These are phyloP conservation scores for Trididemnum clinides DNA, from an alignment of 23 tunicate genomes.

Conservation along the genomic window DNA sequence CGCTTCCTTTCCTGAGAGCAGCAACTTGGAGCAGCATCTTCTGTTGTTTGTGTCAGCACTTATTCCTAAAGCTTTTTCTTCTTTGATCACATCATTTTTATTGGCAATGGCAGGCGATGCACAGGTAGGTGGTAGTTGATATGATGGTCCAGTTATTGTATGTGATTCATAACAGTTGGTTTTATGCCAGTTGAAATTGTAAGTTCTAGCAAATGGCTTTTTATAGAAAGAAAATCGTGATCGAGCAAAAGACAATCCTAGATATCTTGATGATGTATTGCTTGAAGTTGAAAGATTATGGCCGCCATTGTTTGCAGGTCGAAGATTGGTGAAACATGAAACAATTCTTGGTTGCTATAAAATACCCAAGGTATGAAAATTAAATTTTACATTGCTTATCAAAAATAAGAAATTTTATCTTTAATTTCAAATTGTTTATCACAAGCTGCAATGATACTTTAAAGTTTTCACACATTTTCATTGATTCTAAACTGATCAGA, in stretches of 20 bases:
- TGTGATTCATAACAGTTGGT: too few relatives aligned
- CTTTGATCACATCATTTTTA: slow-evolving; percentile 74
- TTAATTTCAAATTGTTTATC: too few relatives aligned
- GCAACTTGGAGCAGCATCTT: slow-evolving; percentile 72
- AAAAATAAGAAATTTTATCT: too few relatives aligned
- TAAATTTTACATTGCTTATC: too few relatives aligned
- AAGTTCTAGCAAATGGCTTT: too few relatives aligned
- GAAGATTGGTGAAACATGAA: slow-evolving; percentile 48
- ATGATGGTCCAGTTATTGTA: background rate
- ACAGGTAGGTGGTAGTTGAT: slow-evolving; percentile 4
- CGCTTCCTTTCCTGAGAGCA: slow-evolving; percentile 34
- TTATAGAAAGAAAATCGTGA: slow-evolving; percentile 39
- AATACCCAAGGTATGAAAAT: slow-evolving; percentile 77
- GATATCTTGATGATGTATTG: slow-evolving; percentile 30
- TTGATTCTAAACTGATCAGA: too few relatives aligned
- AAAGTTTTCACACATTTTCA: too few relatives aligned
- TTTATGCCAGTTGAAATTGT: background rate
- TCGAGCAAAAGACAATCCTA: slow-evolving; percentile 20
- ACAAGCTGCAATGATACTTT: too few relatives aligned
- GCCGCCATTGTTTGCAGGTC: slow-evolving; percentile 88
- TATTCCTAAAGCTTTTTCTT: slow-evolving; percentile 90
- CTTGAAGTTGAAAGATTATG: slow-evolving; percentile 83
- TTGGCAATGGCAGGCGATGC: slow-evolving; percentile 59
- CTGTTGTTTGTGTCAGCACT: slow-evolving; percentile 74
- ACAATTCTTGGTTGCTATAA: slow-evolving; percentile 45